phyloP scores from a whole-genome alignment of 2,797 vertebrate species.

The Smutsia temminckii region DNA sequence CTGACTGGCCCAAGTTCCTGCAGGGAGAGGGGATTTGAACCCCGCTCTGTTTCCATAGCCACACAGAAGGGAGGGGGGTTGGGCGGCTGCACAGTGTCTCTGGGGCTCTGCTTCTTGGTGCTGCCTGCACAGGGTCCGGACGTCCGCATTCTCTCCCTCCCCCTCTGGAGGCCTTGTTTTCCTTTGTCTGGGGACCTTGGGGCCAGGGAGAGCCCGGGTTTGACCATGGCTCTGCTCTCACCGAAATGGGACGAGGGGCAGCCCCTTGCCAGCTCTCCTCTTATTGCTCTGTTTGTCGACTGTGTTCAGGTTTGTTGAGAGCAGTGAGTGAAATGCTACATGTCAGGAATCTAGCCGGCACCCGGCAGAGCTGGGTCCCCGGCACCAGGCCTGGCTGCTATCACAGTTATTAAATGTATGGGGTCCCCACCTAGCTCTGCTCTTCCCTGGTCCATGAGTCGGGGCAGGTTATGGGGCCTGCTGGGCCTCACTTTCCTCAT shows the following conservation, averaged over 20 bases:
- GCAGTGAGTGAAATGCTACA: not conserved
- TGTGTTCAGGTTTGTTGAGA: not conserved
- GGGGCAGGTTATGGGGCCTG: not conserved
- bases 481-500: not conserved
- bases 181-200: not conserved
- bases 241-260: not conserved
- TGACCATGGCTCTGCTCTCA: not conserved
- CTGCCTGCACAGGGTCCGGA: not conserved
- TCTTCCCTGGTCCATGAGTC: not conserved
- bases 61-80: too few relatives aligned
- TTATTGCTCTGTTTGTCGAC: not conserved
- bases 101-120: not conserved
- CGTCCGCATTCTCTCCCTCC: not conserved
- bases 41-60: not conserved
- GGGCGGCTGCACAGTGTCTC: rapidly evolving
- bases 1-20: not conserved
- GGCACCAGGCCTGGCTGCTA: not conserved
- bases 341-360: not conserved
- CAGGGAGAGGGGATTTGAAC: not conserved
- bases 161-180: not conserved
- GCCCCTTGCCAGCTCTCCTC: not conserved
- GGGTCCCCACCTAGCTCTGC: not conserved
- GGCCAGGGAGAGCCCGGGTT: not conserved
- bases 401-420: not conserved
- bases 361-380: not conserved